Evolutionary conservation across 1,140 invertebrate genomes (phyloP).

Genomic region (Panulirus ornatus): DNA sequence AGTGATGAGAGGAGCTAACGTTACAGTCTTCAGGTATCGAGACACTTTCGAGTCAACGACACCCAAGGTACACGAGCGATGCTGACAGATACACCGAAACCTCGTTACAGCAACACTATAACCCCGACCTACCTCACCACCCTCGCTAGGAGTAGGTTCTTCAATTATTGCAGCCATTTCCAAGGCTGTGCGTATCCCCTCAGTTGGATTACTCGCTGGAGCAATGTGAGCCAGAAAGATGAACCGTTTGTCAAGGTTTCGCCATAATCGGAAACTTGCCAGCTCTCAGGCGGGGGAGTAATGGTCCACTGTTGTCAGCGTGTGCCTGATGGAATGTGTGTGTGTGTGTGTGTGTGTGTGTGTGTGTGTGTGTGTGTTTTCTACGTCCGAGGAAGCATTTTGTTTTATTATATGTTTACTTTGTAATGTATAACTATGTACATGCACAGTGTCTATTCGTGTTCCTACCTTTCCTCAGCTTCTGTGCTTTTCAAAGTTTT

Average conservation of each 20-base stretch:
- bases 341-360: no score
- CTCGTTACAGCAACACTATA: neutral
- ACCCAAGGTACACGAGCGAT: neutral
- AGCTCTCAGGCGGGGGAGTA: no score
- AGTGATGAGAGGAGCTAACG: neutral
- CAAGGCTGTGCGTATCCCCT: neutral
- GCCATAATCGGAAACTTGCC: neutral
- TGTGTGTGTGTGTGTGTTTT: neutral
- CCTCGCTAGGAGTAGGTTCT: no score
- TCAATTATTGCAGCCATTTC: no score
- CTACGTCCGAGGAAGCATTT: no score
- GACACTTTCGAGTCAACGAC: slow-evolving; percentile 10
- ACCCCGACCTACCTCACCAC: neutral
- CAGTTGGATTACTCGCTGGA: neutral
- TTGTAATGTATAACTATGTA: no score
- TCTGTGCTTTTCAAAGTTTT: no score
- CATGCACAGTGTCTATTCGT: no score
- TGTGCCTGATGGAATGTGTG: neutral
- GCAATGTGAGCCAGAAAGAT: neutral
- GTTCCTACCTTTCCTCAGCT: no score
- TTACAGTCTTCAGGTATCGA: neutral
- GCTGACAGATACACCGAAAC: neutral
- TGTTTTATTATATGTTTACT: no score
- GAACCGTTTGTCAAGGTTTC: neutral
- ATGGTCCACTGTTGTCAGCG: neutral